These are phyloP conservation scores for Cryptotis parvus DNA, from an alignment of 2,113 vertebrate species.

Conservation along the genomic window DNA sequence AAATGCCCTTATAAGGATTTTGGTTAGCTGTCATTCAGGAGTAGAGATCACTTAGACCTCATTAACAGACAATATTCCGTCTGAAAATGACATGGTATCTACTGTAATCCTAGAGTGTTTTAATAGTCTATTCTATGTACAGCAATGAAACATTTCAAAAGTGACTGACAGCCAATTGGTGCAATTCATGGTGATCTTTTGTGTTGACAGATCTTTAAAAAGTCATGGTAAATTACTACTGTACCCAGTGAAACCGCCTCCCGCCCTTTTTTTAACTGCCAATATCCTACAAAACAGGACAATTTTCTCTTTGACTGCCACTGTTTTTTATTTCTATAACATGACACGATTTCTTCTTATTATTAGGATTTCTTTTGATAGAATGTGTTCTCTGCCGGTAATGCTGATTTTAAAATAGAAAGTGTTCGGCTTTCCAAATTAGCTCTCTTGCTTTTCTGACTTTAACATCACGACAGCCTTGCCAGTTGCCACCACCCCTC, in stretches of 20 bases:
- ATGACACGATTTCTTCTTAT: conserved; percentile 78
- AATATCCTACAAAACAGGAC: conserved; percentile 76
- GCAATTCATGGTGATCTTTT: conserved; percentile 74
- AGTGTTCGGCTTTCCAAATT: conserved; percentile 57
- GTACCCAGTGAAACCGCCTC: conserved; percentile 66
- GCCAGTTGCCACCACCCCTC: conserved; percentile 12
- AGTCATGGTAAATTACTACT: conserved; percentile 84
- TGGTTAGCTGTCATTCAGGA: conserved; percentile 77
- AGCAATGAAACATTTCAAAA: conserved; percentile 74
- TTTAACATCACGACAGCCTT: conserved; percentile 51
- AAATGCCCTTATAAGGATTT: conserved; percentile 31
- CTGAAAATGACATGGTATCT: conserved; percentile 78
- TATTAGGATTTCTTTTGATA: conserved; percentile 81
- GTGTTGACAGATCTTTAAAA: conserved; percentile 81
- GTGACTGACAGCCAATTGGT: conserved; percentile 80
- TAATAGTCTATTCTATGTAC: conserved; percentile 78
- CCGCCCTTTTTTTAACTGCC: conserved; percentile 70
- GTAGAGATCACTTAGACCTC: conserved; percentile 52
- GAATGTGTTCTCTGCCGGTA: conserved; percentile 70
- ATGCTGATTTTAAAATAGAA: conserved; percentile 78
- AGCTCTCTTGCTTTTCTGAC: conserved; percentile 64
- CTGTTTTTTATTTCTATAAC: conserved; percentile 78
- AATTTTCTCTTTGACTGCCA: conserved; percentile 75
- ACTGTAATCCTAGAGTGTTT: conserved; percentile 74
- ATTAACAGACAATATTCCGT: conserved; percentile 64